Evolutionary conservation across 2,888 invertebrate species (phyloP), one percentile per base, ranked within the genome.

Genomic region (Apomyelois bistriatella): DNA sequence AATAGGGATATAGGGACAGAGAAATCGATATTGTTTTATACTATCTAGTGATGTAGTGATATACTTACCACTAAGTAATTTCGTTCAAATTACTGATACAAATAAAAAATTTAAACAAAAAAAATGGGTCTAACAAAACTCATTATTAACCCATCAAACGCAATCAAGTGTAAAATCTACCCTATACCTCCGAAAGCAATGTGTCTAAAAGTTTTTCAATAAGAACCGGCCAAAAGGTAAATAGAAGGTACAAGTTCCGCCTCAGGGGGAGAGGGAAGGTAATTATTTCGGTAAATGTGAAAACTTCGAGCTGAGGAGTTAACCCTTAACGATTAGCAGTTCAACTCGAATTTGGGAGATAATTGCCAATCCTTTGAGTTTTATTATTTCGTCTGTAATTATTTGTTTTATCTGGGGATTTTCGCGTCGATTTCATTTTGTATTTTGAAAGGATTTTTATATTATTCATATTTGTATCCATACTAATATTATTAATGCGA

Each of bases 231-330:
- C 72, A 70, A 76, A 82, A 85, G 79, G 83, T 82, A 86, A 83
- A 82, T 81, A 79, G 70, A 71, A 72, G 69, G 75, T 58, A 54
- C 48, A 37, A 48, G 48, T 48, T 37, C 15, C 37, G 12, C 40
- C 50, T 53, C 50, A 28, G 53, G 57, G 61, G 62, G 53, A 64
- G 66, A 63, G 66, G 65, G 66, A 64, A 62, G 74, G 84, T 82
- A 85, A 87, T 86, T 87, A 86, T 88, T 87, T 85, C 80, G 76
- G 76, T 82, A 82, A 88, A 85, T 84, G 84, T 79, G 78, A 68
- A 82, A 87, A 87, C 83, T 86, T 86, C 66, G 59, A 64, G 60
- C 60, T 42, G 41, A 64, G 56, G 66, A 70, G 72, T 76, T 76
- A 77, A 76, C 74, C 74, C 74, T 75, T 78, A 74, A 74, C 81